A percentile compares a stretch with the other conserved stretches of the same genome.
Conservation (phyloP, 2,113 vertebrate genomes). For the Nipponia nippon region DNA sequence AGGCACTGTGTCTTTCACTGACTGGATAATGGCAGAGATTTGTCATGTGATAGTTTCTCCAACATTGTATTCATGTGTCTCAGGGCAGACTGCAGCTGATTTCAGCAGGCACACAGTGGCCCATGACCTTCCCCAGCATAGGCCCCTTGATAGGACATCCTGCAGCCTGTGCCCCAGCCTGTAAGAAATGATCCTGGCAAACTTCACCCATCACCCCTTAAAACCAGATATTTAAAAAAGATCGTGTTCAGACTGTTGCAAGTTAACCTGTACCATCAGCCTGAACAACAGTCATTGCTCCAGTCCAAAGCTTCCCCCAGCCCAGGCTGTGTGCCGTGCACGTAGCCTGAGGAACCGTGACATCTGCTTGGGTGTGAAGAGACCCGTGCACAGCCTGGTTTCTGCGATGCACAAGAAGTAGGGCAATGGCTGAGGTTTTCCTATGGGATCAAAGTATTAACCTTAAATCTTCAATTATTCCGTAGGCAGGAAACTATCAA, state of each 20-base stretch:
- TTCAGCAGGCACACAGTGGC: neutral
- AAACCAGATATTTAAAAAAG: neutral
- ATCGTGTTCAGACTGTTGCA: neutral
- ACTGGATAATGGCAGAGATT: neutral
- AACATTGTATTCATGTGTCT: neutral
- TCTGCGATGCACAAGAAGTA: neutral
- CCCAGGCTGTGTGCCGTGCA: accelerated
- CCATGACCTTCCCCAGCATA: neutral
- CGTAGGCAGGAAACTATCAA: neutral
- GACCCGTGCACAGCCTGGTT: neutral
- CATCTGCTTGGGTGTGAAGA: neutral
- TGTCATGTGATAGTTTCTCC: neutral
- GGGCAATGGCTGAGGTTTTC: neutral
- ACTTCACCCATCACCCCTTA: accelerated
- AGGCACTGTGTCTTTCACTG: neutral
- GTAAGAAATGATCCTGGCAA: neutral
- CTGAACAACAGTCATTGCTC: neutral
- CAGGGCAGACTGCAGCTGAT: neutral
- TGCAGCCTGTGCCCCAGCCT: neutral
- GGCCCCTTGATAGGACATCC: neutral
- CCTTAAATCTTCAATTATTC: neutral
- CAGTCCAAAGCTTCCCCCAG: neutral
- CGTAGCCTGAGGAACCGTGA: accelerated
- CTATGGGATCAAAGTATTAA: neutral
- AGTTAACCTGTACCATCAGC: neutral